These are phyloP conservation scores for Poeciliopsis turneri DNA, from an alignment of 2,797 vertebrate genomes.

Conservation along the genomic window DNA sequence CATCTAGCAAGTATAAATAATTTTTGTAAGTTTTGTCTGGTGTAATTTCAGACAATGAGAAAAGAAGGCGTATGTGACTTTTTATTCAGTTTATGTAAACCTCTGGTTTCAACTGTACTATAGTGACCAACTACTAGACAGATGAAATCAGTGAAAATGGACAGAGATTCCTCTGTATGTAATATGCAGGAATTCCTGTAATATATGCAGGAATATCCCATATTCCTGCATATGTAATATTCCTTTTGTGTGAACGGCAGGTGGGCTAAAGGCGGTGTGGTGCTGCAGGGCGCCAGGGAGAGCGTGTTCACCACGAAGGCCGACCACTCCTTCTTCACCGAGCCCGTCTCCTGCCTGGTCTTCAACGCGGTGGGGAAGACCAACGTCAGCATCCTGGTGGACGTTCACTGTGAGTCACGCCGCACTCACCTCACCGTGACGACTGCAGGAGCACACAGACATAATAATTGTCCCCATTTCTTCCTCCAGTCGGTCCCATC, in stretches of 20 bases:
- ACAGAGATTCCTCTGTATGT: neutral
- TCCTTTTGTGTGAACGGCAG: constrained; percentile 62
- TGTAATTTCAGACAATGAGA: no score
- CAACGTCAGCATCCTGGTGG: constrained; percentile 96
- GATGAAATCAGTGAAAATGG: no score
- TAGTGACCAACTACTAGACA: no score
- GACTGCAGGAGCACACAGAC: neutral
- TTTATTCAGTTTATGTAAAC: no score
- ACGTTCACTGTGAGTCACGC: constrained; percentile 92
- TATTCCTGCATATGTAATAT: no score
- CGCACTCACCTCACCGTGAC: constrained; percentile 19
- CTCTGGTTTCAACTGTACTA: no score
- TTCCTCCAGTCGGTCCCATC: constrained; percentile 87
- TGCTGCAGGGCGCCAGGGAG: constrained; percentile 91
- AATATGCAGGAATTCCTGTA: neutral
- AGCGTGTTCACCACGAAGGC: constrained; percentile 92
- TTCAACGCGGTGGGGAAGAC: constrained; percentile 95
- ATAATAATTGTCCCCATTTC: constrained; percentile 13
- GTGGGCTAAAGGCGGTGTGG: constrained; percentile 94
- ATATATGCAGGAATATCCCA: neutral
- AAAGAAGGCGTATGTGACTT: no score
- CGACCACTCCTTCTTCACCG: constrained; percentile 96
- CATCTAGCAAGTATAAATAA: no score
- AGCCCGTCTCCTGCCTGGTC: constrained; percentile 95
- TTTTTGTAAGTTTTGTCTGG: no score